Evolutionary conservation across 2,888 invertebrate genomes (phyloP).

Genomic region (Pollenia amentaria): DNA sequence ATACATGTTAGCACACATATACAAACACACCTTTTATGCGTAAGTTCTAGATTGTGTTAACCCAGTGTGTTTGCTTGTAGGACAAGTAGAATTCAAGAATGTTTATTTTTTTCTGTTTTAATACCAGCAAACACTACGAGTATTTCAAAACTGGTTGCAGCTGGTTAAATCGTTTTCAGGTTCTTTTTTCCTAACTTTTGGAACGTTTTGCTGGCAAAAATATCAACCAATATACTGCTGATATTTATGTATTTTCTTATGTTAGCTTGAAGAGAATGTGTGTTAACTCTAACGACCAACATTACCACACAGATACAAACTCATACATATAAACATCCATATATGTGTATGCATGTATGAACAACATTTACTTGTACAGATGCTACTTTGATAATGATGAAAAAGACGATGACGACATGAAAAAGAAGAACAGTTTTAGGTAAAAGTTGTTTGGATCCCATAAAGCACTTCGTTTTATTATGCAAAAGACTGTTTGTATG

Average conservation of each 20-base stretch:
- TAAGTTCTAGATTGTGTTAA: conserved; percentile 51
- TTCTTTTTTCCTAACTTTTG: conserved; percentile 29
- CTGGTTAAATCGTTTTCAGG: conserved; percentile 54
- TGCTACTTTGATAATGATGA: conserved; percentile 25
- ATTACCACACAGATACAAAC: neutral
- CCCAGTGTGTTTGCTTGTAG: conserved; percentile 19
- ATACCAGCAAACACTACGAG: conserved; percentile 31
- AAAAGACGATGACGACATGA: conserved; percentile 23
- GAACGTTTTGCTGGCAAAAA: conserved; percentile 28
- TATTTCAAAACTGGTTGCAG: conserved; percentile 72
- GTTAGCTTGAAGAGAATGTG: conserved; percentile 5
- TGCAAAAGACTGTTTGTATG: neutral
- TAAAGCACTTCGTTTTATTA: neutral
- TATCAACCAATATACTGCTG: conserved; percentile 2
- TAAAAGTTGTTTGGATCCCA: conserved; percentile 65
- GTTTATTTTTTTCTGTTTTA: conserved; percentile 24
- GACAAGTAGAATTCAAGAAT: conserved; percentile 43
- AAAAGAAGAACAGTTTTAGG: conserved; percentile 55
- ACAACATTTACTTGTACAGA: conserved; percentile 14
- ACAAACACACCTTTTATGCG: conserved; percentile 33
- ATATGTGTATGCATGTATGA: neutral
- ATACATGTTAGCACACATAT: neutral
- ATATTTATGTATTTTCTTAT: conserved; percentile 15
- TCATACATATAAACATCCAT: neutral
- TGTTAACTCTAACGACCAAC: conserved; percentile 39